Base-by-base conservation (phyloP, 2,797 vertebrate genomes). In the Anas bernieri region DNA sequence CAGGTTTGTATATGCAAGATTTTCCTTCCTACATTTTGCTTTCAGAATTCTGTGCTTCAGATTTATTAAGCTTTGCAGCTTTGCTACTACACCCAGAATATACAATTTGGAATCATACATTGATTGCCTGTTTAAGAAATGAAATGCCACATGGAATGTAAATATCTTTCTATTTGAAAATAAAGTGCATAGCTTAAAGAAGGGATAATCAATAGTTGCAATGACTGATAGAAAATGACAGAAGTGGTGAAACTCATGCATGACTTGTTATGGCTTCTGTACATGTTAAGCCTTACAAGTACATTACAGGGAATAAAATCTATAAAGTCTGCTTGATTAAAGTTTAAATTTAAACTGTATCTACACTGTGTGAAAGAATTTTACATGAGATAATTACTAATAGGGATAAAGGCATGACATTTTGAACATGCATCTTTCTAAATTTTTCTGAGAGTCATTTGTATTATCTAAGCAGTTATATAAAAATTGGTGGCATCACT, bases 71-170 rank as follows among this genome's bases (percentile, higher is more conserved):
- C 5, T 94, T 86, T 87, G n/a, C n/a, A 94, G 28, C 37, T 96
- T 90, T 94, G 39, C 80, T 90, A 73, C 50, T 33, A n/a, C 46
- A 84, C 54, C 28, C n/a, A 84, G 58, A 80, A 72, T 66, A 87
- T 8, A 45, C 35, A 74, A 31, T 64, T 88, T 88, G 33, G 70
- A 94, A 79, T 64, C 41, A 28, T 39, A 56, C 31, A 45, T 2
- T 91, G 74, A 69, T 63, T 92, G 50, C 64, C 66, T 79, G 21
- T 61, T 96, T 91, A 90, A 90, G 74, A 96, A 94, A 84, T 91
- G 2, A 86, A 95, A 93, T 86, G 28, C 21, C 61, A 61, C 1
- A 1, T 14, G 80, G 28, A 16, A 58, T 69, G 77, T 84, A 93
- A 92, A 80, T 93, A 77, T 69, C 10, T 84, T 96, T 94, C 59